Conservation (phyloP, 1,140 invertebrate genomes). For the Tachypleus tridentatus region DNA sequence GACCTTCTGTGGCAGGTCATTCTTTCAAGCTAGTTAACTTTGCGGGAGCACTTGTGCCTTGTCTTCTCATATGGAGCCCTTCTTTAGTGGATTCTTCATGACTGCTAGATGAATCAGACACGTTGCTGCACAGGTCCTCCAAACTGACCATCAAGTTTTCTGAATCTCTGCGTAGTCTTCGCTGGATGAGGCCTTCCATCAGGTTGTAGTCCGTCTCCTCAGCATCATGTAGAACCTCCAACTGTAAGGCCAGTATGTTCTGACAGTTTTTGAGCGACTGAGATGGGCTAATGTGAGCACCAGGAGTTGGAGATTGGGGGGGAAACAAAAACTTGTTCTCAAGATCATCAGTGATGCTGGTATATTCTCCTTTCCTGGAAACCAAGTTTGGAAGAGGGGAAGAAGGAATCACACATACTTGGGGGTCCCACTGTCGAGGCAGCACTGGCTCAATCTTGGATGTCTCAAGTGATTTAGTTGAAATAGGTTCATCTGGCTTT, state of each 20-base stretch:
- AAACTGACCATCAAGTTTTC: constrained; percentile 29
- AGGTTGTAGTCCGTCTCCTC: constrained; percentile 82
- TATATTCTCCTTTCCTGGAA: constrained; percentile 71
- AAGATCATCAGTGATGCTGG: constrained; percentile 84
- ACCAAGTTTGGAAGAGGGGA: constrained; percentile 6
- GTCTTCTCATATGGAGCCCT: no score
- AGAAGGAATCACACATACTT: no score
- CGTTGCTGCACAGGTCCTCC: constrained; percentile 11
- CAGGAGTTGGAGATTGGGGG: constrained; percentile 51
- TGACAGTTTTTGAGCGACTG: constrained; percentile 8
- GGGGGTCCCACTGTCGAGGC: no score
- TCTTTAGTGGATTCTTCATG: no score
- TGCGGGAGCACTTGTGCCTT: no score
- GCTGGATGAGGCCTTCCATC: constrained; percentile 76
- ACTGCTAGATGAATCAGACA: constrained; percentile 2
- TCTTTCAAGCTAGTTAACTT: no score
- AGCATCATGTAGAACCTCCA: constrained; percentile 70
- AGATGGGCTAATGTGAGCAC: constrained; percentile 46
- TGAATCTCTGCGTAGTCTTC: constrained; percentile 48
- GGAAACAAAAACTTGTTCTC: constrained; percentile 39
- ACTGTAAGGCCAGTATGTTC: constrained; percentile 51
- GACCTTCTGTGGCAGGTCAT: no score
- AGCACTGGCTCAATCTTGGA: no score
- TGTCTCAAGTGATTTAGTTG: no score
- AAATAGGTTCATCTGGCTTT: no score